These are phyloP conservation scores for Drosophila cognata DNA, from an alignment of 2,888 invertebrate genomes.

Conservation along the genomic window DNA sequence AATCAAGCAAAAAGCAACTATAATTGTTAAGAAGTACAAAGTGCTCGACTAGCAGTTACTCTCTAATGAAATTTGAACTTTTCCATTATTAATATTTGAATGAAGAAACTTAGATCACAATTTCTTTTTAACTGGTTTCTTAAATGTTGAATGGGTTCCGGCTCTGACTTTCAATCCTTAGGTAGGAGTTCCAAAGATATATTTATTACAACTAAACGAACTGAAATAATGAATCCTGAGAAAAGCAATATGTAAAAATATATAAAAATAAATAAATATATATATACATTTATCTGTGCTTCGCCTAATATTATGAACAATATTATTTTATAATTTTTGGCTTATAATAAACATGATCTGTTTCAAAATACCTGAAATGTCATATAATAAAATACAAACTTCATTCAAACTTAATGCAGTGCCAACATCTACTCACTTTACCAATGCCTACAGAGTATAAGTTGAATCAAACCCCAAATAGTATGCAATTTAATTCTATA, in stretches of 20 bases:
- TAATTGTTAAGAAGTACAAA: background rate
- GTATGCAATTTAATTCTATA: constrained; percentile 18
- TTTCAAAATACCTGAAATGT: background rate
- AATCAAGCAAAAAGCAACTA: constrained; percentile 16
- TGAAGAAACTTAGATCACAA: background rate
- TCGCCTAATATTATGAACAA: too few relatives aligned
- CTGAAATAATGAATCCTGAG: background rate
- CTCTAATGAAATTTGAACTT: background rate
- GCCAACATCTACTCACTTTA: background rate
- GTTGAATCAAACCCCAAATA: background rate
- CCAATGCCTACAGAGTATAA: constrained; percentile 12
- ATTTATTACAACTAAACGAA: background rate
- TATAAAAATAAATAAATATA: too few relatives aligned
- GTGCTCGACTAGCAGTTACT: constrained; percentile 8
- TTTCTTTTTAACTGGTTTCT: background rate
- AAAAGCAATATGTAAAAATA: background rate
- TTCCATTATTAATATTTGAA: background rate
- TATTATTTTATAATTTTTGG: too few relatives aligned
- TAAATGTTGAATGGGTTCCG: background rate
- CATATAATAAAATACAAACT: background rate
- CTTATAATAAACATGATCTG: background rate
- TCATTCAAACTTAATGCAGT: background rate
- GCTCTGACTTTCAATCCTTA: background rate
- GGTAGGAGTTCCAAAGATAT: background rate
- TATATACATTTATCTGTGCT: too few relatives aligned